phyloP scores from a whole-genome alignment of 1,140 invertebrate species.

The Dinoponera quadriceps region DNA sequence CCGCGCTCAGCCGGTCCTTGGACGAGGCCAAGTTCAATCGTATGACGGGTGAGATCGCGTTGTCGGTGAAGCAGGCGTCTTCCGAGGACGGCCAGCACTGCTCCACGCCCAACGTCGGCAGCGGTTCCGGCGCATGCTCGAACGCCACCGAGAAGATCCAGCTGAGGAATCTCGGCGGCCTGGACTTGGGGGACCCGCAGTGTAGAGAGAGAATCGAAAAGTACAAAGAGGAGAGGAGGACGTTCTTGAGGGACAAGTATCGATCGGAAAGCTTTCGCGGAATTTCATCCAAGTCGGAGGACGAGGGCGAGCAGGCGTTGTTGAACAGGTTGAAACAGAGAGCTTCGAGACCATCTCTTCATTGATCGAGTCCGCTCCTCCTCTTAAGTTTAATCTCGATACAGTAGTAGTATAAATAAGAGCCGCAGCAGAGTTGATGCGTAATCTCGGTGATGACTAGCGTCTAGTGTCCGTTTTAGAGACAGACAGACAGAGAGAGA shows the following conservation, averaged over 20 bases:
- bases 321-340: slow-evolving; percentile 83
- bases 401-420: slow-evolving; percentile 42
- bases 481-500: no score
- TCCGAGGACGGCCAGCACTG: slow-evolving; percentile 80
- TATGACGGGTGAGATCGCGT: slow-evolving; percentile 83
- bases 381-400: not conserved
- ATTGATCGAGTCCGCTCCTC: slow-evolving; percentile 75
- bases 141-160: slow-evolving; percentile 73
- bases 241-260: slow-evolving; percentile 94
- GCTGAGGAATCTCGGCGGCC: slow-evolving; percentile 78
- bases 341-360: slow-evolving; percentile 83
- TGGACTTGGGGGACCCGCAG: slow-evolving; percentile 86
- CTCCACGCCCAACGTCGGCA: slow-evolving; percentile 82
- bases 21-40: slow-evolving; percentile 87
- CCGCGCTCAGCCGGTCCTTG: slow-evolving; percentile 89
- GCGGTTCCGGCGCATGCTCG: slow-evolving; percentile 60
- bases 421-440: slow-evolving; percentile 25
- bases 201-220: slow-evolving; percentile 93
- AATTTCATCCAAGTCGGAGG: slow-evolving; percentile 77
- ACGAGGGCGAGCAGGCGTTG: slow-evolving; percentile 83
- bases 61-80: slow-evolving; percentile 74
- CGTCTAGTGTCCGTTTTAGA: slow-evolving; percentile 24
- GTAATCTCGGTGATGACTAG: slow-evolving; percentile 9
- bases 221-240: slow-evolving; percentile 96
- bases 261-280: slow-evolving; percentile 93